Percentiles rank a stretch among this genome's conserved stretches.
Evolutionary conservation across 2,113 vertebrate species (phyloP).

Genomic region (Sinocyclocheilus grahami): DNA sequence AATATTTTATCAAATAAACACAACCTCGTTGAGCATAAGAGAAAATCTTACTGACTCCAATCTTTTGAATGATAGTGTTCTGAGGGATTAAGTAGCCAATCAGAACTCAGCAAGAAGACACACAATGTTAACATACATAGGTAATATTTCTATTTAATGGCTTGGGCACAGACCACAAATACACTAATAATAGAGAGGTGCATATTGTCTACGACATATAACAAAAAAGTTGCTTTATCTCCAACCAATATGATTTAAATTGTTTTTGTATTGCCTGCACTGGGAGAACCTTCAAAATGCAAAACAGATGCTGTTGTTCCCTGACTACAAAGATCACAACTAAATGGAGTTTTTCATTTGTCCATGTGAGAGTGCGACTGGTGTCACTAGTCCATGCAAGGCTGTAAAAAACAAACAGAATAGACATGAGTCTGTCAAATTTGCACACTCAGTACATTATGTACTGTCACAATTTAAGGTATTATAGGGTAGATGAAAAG

Average conservation of each 20-base stretch:
- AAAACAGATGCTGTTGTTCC: neutral
- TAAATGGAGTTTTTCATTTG: neutral
- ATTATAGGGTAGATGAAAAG: neutral
- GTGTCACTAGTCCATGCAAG: constrained; percentile 17
- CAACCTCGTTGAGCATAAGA: neutral
- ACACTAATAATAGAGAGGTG: neutral
- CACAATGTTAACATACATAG: neutral
- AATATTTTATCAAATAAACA: neutral
- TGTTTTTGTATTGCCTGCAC: neutral
- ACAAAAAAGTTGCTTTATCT: neutral
- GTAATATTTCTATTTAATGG: neutral
- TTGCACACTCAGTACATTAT: neutral
- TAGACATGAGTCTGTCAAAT: neutral
- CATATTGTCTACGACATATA: neutral
- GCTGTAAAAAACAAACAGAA: constrained; percentile 18
- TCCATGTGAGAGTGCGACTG: neutral
- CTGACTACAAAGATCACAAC: neutral
- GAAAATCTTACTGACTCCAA: neutral
- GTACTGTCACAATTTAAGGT: neutral
- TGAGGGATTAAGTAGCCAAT: neutral
- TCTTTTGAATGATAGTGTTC: neutral
- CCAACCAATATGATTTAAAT: neutral
- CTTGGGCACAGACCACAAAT: neutral
- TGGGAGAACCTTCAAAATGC: neutral
- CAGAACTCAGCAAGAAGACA: neutral